A percentile compares a stretch with the other conserved stretches of the same genome.
Evolutionary conservation across 1,140 invertebrate genomes (phyloP).

Genomic region (Sycophila sp.): DNA sequence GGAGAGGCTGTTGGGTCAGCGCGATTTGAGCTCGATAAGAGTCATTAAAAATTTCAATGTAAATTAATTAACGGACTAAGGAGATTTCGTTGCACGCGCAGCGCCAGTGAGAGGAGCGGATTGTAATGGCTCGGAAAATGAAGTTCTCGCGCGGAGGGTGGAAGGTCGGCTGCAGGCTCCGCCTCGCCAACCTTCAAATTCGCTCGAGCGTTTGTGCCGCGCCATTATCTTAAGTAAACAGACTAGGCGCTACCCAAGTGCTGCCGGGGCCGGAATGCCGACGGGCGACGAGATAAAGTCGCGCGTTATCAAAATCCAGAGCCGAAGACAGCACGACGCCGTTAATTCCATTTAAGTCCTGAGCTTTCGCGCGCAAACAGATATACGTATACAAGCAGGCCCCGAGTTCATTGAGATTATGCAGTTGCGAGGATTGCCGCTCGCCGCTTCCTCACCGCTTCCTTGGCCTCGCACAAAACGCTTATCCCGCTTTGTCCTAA

Average conservation of each 20-base stretch:
- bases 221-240: constrained; percentile 65
- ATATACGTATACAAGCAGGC: constrained; percentile 22
- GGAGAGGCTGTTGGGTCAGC: too few relatives aligned
- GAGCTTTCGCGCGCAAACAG: too few relatives aligned
- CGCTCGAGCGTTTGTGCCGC: constrained; percentile 18
- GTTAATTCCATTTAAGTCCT: constrained; percentile 57
- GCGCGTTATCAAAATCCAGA: constrained; percentile 61
- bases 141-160: constrained; percentile 61
- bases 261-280: constrained; percentile 45
- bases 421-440: too few relatives aligned
- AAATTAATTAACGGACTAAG: constrained; percentile 63
- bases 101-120: constrained; percentile 44
- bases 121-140: constrained; percentile 65
- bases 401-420: too few relatives aligned
- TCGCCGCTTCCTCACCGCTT: too few relatives aligned
- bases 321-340: constrained; percentile 41
- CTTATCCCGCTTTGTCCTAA: too few relatives aligned
- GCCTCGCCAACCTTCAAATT: constrained; percentile 40
- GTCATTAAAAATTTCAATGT: constrained; percentile 65
- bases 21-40: constrained; percentile 57
- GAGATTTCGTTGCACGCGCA: constrained; percentile 46
- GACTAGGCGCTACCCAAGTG: constrained; percentile 48
- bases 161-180: too few relatives aligned
- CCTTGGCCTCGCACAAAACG: too few relatives aligned
- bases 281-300: constrained; percentile 56